Evolutionary conservation across 2,113 vertebrate genomes (phyloP), one percentile per base, ranked within the genome.

Genomic region (Anser cygnoides): DNA sequence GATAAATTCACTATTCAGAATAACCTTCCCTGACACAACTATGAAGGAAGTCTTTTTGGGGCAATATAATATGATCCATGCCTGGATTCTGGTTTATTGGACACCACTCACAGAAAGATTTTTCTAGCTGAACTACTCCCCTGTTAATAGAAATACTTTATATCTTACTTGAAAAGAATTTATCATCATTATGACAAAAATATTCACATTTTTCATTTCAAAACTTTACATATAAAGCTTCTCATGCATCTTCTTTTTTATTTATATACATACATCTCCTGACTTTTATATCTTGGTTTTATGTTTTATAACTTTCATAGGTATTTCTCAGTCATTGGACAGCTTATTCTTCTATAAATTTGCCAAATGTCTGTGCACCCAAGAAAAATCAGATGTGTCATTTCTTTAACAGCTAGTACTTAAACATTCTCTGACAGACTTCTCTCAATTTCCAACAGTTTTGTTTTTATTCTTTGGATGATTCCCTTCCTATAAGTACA

Each of bases 211-310:
- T 81, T 18, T 77, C 7, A 43, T 61, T 80, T 91, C 11, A 66
- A 55, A 75, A n/a, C 10, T 5, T 81, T 43, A 23, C 17, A 33
- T 25, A 25, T 43, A 52, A 57, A 75, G 13, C 3, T 8, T 44
- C 7, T 67, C 0, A 18, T 28, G 14, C 5, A 3, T 55, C 21
- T 11, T 90, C 14, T 46, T 91, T 66, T 66, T 68, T 6, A 46
- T 33, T 81, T 84, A 21, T 57, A 55, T 25, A 35, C 0, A 0
- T 25, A 10, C 0, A 0, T 41, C 8, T 49, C 25, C 6, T 46
- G 25, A 29, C 39, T 58, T 91, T 55, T 50, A 26, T 65, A 4
- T 13, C 20, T 91, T 43, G 0, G 1, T 3, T 63, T 94, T 70
- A 33, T 39, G 2, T 59, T 54, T 87, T 62, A 52, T 41, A 76